Evolutionary conservation across 2,113 vertebrate genomes (phyloP).

Genomic region (Ophiodon elongatus): DNA sequence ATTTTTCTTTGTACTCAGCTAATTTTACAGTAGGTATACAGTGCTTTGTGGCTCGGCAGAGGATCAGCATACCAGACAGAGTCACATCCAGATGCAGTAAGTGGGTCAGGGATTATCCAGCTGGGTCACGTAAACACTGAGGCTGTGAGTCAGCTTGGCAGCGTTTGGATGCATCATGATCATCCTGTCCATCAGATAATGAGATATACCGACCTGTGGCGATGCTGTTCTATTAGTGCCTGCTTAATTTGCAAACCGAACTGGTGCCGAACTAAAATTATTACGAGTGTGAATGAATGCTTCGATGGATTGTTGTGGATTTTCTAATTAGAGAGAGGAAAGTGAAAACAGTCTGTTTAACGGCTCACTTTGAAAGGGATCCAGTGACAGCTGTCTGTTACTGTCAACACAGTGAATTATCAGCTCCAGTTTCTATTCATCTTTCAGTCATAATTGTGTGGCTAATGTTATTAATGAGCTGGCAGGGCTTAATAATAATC

Average conservation of each 20-base stretch:
- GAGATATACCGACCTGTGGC: slow-evolving; percentile 43
- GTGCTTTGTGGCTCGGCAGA: slow-evolving; percentile 1
- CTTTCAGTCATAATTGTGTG: background rate
- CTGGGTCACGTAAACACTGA: slow-evolving; percentile 62
- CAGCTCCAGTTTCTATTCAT: background rate
- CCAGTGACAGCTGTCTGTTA: background rate
- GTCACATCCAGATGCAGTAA: slow-evolving; percentile 69
- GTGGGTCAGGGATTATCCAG: slow-evolving; percentile 75
- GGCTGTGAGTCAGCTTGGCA: slow-evolving; percentile 61
- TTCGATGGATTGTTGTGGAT: background rate
- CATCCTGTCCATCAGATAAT: slow-evolving; percentile 40
- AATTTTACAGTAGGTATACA: slow-evolving; percentile 45
- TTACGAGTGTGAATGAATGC: background rate
- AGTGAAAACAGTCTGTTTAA: background rate
- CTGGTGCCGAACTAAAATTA: background rate
- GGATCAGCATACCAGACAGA: slow-evolving; percentile 46
- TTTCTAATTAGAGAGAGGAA: background rate
- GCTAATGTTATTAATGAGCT: background rate
- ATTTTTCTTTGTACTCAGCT: slow-evolving; percentile 62
- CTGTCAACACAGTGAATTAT: background rate
- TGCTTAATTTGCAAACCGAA: background rate
- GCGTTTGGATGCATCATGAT: slow-evolving; percentile 52
- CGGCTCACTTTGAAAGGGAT: background rate
- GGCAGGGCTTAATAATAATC: background rate
- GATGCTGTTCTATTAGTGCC: background rate